A percentile compares a stretch with the other conserved stretches of the same genome.
phyloP scores from a whole-genome alignment of 2,888 invertebrate species.

The Tipula confusa region DNA sequence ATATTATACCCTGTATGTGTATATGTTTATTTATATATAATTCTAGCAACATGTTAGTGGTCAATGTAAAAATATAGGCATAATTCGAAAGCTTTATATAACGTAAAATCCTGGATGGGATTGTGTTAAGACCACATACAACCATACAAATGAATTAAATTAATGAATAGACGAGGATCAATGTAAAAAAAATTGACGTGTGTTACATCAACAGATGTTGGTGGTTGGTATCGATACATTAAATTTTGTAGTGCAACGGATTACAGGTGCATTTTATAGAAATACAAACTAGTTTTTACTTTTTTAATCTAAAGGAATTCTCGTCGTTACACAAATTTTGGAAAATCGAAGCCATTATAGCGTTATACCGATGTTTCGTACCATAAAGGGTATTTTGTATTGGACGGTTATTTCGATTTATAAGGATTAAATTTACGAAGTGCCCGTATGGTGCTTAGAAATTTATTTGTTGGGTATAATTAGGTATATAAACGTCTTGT shows the following conservation, averaged over 20 bases:
- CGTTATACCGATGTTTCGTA: no score
- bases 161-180: not conserved
- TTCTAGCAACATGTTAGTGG: not conserved
- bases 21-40: not conserved
- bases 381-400: no score
- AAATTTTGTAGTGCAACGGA: not conserved
- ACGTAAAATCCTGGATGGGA: not conserved
- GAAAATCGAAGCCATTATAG: no score
- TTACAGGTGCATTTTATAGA: not conserved
- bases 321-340: no score
- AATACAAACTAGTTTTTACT: not conserved
- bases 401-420: no score
- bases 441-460: no score
- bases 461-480: no score
- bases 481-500: no score
- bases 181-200: not conserved
- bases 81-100: not conserved
- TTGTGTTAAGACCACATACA: not conserved
- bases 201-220: not conserved
- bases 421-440: no score
- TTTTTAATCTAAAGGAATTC: no score
- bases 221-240: not conserved
- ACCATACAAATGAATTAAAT: not conserved
- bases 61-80: not conserved
- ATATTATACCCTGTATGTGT: no score